Evolutionary conservation across 2,113 vertebrate species (phyloP).

Genomic region (Scophthalmus maximus): DNA sequence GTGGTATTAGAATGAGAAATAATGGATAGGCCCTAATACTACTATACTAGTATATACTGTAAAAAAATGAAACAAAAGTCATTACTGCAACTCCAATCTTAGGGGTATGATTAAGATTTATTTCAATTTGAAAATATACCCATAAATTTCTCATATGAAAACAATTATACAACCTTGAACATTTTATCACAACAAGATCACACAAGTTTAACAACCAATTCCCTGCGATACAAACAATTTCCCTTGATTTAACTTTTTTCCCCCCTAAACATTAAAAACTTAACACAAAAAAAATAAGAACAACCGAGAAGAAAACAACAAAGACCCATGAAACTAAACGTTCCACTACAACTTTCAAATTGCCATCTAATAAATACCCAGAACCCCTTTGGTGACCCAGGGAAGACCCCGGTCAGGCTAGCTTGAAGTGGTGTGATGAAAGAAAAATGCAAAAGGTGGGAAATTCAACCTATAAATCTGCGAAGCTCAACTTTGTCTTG

Average conservation of each 20-base stretch:
- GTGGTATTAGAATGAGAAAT: not conserved
- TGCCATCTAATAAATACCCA: constrained; percentile 66
- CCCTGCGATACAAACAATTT: constrained; percentile 83
- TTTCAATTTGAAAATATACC: constrained; percentile 87
- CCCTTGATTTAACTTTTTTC: constrained; percentile 66
- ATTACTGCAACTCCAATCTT: constrained; percentile 43
- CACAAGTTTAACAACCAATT: constrained; percentile 79
- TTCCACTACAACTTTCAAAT: constrained; percentile 72
- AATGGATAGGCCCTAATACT: not conserved
- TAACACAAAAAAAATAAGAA: constrained; percentile 60
- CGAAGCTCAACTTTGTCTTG: constrained; percentile 66
- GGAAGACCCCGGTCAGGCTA: constrained; percentile 49
- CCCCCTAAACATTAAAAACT: constrained; percentile 74
- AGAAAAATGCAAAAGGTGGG: constrained; percentile 56
- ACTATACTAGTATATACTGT: no score
- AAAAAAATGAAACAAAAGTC: no score
- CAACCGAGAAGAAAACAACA: constrained; percentile 59
- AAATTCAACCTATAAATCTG: constrained; percentile 69
- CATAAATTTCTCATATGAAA: constrained; percentile 86
- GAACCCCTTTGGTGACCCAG: constrained; percentile 36
- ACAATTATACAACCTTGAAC: constrained; percentile 85
- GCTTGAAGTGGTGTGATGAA: constrained; percentile 64
- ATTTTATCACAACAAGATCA: constrained; percentile 82
- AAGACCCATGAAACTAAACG: constrained; percentile 63
- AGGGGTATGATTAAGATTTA: constrained; percentile 83